Evolutionary conservation across 2,113 vertebrate species (phyloP).

Genomic region (Neodontobutis hainanensis): DNA sequence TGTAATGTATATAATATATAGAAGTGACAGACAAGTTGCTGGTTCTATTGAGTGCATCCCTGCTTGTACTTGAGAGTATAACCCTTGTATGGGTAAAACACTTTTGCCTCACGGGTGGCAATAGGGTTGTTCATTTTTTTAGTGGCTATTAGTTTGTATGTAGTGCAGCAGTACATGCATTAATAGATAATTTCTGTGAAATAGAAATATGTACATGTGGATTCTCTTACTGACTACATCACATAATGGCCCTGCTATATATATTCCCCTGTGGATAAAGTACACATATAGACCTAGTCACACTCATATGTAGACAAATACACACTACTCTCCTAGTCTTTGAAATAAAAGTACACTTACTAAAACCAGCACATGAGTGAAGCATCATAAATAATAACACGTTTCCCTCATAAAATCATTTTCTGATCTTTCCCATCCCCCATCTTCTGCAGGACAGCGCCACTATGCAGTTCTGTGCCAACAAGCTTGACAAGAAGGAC

Average conservation of each 20-base stretch:
- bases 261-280: neutral
- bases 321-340: neutral
- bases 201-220: neutral
- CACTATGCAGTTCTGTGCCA: constrained; percentile 93
- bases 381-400: constrained; percentile 31
- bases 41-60: too few species aligned
- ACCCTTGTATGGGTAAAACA: too few species aligned
- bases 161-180: neutral
- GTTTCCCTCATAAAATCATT: constrained; percentile 12
- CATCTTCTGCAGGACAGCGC: constrained; percentile 80
- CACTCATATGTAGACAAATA: too few species aligned
- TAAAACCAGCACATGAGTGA: neutral
- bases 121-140: neutral
- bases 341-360: neutral
- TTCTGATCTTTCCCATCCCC: neutral
- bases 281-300: too few species aligned
- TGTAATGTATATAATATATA: too few species aligned
- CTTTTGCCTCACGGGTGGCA: neutral
- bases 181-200: neutral
- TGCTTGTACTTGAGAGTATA: too few species aligned
- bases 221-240: neutral
- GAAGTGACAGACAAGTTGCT: too few species aligned
- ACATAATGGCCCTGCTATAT: neutral
- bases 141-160: neutral
- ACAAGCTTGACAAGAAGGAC: constrained; percentile 94